phyloP scores from a whole-genome alignment of 2,797 vertebrate genomes.

The Meda fulgida region DNA sequence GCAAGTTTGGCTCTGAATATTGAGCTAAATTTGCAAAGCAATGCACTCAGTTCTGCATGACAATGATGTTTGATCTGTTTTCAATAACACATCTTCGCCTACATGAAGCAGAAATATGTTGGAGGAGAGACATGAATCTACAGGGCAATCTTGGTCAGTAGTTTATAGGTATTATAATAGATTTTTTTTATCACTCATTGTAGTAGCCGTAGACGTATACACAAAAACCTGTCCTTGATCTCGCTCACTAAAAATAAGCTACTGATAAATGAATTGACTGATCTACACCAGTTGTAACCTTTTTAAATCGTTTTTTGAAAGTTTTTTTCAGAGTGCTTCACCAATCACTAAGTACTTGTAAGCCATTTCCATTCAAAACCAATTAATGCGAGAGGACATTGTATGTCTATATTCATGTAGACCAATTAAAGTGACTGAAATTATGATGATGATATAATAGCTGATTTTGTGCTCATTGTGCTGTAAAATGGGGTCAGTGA shows the following conservation, averaged over 20 bases:
- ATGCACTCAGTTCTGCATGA: constrained; percentile 15
- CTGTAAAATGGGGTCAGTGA: background rate
- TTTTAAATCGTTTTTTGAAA: background rate
- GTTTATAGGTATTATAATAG: no score
- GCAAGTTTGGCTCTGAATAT: constrained; percentile 14
- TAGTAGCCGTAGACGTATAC: background rate
- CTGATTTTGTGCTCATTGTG: background rate
- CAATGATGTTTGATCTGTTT: constrained; percentile 43
- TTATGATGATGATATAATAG: background rate
- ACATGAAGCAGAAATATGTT: background rate
- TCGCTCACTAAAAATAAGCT: background rate
- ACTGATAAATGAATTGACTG: background rate
- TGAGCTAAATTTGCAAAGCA: constrained; percentile 22
- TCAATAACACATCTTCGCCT: constrained; percentile 28
- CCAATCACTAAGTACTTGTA: background rate
- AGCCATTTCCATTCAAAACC: background rate
- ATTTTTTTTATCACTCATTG: background rate
- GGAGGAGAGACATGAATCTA: background rate
- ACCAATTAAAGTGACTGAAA: background rate
- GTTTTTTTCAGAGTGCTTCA: background rate
- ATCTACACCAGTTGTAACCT: background rate
- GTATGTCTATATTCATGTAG: background rate
- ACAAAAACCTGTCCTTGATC: background rate
- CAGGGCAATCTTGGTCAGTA: background rate
- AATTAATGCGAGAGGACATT: background rate